These are phyloP conservation scores for Orthonyx spaldingii DNA, from an alignment of 2,113 vertebrate genomes.

Conservation along the genomic window DNA sequence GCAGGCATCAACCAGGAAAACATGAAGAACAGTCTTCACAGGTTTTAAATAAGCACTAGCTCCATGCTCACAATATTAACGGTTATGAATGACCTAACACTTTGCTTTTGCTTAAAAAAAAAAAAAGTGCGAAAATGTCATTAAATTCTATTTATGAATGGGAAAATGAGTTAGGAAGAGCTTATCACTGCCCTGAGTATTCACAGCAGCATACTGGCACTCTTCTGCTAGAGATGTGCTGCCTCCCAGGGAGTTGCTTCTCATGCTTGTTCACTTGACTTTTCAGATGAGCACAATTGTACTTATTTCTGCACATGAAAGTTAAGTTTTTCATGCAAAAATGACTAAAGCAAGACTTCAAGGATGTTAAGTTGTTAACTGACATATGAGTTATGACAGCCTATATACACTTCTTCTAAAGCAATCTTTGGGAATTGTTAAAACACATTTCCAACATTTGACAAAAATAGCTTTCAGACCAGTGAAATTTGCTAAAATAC, in stretches of 20 bases:
- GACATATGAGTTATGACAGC: conserved; percentile 47
- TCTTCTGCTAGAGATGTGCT: background rate
- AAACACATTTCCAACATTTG: conserved; percentile 41
- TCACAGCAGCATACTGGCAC: background rate
- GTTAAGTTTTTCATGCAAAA: background rate
- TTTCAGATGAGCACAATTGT: conserved; percentile 8
- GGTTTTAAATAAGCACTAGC: background rate
- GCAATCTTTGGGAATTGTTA: conserved; percentile 39
- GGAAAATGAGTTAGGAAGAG: background rate
- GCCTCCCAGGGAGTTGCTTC: background rate
- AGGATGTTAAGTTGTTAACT: conserved; percentile 28
- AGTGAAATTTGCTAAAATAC: conserved; percentile 35
- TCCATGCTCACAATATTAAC: background rate
- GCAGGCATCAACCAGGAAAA: background rate
- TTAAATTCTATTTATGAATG: background rate
- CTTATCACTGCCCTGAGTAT: background rate
- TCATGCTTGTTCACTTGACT: background rate
- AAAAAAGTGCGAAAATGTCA: background rate
- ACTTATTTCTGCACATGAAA: conserved; percentile 2
- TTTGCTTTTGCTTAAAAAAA: background rate
- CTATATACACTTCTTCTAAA: conserved; percentile 33
- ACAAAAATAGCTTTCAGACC: conserved; percentile 53
- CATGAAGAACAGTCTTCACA: background rate
- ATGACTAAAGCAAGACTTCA: conserved; percentile 11
- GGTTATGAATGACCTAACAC: background rate